Percentiles rank a stretch among this genome's conserved stretches.
Conservation (phyloP, 1,140 invertebrate genomes). For the Dendroctonus ponderosae region DNA sequence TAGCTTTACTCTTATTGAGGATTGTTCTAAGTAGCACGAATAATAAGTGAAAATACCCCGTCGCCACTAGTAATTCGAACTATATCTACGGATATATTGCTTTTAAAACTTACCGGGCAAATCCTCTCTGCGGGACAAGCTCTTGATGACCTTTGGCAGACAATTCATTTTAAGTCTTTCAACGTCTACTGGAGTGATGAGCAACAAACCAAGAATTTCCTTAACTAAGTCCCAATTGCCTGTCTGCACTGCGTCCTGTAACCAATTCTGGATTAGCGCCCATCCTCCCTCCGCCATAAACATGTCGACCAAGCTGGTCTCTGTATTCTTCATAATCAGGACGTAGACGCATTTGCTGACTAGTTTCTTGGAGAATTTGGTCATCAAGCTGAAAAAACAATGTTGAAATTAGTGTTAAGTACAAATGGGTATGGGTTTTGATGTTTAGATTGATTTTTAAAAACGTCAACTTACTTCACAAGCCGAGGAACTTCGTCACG, state of each 20-base stretch:
- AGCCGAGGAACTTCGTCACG: slow-evolving; percentile 80
- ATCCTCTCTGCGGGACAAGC: slow-evolving; percentile 77
- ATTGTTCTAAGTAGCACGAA: too few relatives aligned
- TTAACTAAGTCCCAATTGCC: slow-evolving; percentile 83
- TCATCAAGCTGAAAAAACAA: slow-evolving; percentile 81
- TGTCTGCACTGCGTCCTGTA: slow-evolving; percentile 77
- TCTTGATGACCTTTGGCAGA: slow-evolving; percentile 87
- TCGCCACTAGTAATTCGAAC: not conserved
- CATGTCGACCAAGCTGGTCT: slow-evolving; percentile 76
- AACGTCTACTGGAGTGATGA: slow-evolving; percentile 84
- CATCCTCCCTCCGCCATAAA: slow-evolving; percentile 90
- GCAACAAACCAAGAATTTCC: slow-evolving; percentile 80
- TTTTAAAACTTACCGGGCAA: slow-evolving; percentile 65
- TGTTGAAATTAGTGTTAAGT: slow-evolving; percentile 11
- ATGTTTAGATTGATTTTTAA: not conserved
- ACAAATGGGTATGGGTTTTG: not conserved
- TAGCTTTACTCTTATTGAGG: too few relatives aligned
- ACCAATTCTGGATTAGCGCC: slow-evolving; percentile 83
- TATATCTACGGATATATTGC: not conserved
- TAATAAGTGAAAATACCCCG: too few relatives aligned
- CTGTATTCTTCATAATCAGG: slow-evolving; percentile 88
- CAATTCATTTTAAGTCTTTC: slow-evolving; percentile 86
- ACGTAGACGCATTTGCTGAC: slow-evolving; percentile 95
- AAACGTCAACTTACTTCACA: slow-evolving; percentile 59
- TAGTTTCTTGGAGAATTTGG: slow-evolving; percentile 91